Percentiles rank a stretch among this genome's conserved stretches.
Conservation (phyloP, 2,888 invertebrate species). For the Hydroisotoma schaefferi region DNA sequence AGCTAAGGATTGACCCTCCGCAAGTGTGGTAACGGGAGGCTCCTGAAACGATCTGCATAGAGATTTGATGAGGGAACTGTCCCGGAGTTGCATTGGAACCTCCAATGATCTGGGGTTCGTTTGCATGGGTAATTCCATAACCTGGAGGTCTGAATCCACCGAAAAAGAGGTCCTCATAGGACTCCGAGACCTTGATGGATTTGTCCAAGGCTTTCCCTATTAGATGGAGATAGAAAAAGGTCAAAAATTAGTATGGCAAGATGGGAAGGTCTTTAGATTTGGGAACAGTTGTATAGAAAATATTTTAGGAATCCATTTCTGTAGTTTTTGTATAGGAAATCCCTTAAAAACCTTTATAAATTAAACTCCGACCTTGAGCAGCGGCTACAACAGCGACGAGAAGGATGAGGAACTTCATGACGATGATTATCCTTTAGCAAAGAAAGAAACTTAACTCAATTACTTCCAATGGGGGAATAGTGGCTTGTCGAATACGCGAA, state of each 20-base stretch:
- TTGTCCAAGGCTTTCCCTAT: background rate
- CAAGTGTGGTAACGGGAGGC: slow-evolving; percentile 22
- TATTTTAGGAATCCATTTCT: too few species aligned
- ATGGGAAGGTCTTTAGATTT: background rate
- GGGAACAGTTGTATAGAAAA: background rate
- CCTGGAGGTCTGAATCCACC: slow-evolving; percentile 24
- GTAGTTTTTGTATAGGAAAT: too few species aligned
- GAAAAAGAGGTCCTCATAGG: slow-evolving; percentile 12
- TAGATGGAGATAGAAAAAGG: background rate
- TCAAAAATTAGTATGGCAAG: background rate
- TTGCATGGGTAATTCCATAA: slow-evolving; percentile 7
- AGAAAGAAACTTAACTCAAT: too few species aligned
- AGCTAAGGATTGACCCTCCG: slow-evolving; percentile 17
- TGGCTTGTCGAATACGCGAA: too few species aligned
- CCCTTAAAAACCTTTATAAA: background rate
- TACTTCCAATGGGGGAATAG: too few species aligned
- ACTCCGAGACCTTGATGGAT: slow-evolving; percentile 2
- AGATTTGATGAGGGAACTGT: slow-evolving; percentile 28
- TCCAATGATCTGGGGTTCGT: slow-evolving; percentile 25
- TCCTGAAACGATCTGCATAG: slow-evolving; percentile 21
- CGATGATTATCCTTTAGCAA: too few species aligned
- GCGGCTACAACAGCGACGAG: slow-evolving; percentile 15
- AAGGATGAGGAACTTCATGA: slow-evolving; percentile 22
- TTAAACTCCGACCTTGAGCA: slow-evolving; percentile 6
- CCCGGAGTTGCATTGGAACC: slow-evolving; percentile 21